Evolutionary conservation across 2,797 vertebrate species (phyloP).

Genomic region (Siniperca undulata): DNA sequence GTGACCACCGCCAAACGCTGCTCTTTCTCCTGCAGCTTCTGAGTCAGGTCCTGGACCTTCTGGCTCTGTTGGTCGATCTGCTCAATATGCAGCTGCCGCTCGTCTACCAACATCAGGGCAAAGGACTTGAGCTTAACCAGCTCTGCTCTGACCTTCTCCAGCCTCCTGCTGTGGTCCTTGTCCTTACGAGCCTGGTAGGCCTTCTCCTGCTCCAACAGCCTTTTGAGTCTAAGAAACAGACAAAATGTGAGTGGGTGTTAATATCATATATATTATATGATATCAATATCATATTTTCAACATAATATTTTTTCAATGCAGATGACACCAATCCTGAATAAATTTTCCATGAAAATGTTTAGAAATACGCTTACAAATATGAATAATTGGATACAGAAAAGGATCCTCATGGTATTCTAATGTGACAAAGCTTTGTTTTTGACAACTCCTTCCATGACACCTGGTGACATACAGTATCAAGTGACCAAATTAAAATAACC

Average conservation of each 20-base stretch:
- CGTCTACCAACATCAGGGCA: conserved; percentile 96
- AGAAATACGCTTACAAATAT: background rate
- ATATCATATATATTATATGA: background rate
- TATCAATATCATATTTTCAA: background rate
- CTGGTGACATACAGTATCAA: background rate
- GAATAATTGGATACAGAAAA: background rate
- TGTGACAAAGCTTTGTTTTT: background rate
- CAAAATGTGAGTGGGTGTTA: background rate
- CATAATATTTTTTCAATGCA: background rate
- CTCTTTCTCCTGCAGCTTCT: conserved; percentile 92
- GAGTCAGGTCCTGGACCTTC: conserved; percentile 91
- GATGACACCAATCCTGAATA: conserved; percentile 8
- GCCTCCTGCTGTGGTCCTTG: conserved; percentile 90
- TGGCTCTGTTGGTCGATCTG: conserved; percentile 93
- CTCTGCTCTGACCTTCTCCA: conserved; percentile 92
- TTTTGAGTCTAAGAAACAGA: conserved; percentile 89
- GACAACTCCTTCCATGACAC: background rate
- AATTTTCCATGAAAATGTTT: conserved; percentile 8
- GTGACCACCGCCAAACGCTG: conserved; percentile 84
- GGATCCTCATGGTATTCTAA: background rate
- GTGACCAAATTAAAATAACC: background rate
- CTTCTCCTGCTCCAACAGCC: conserved; percentile 96
- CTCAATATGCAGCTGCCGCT: conserved; percentile 94
- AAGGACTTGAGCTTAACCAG: conserved; percentile 96
- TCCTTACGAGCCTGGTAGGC: conserved; percentile 93